Percentiles rank a stretch among this genome's conserved stretches.
Evolutionary conservation across 2,113 vertebrate species (phyloP).

Genomic region (Psettodes erumei): DNA sequence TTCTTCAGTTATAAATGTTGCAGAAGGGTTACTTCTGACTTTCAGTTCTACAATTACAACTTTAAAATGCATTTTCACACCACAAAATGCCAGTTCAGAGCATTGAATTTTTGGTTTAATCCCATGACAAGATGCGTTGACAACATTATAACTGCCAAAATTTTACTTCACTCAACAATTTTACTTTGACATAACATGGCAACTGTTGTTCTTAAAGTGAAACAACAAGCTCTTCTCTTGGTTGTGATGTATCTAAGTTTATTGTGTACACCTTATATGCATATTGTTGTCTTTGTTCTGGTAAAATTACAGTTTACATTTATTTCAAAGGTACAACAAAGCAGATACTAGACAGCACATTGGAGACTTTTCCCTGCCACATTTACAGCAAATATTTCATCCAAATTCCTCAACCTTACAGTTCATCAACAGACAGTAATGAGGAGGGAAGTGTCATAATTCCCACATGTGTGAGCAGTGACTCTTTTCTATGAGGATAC

Average conservation of each 20-base stretch:
- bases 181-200: background rate
- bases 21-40: no score
- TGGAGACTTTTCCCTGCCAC: background rate
- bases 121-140: background rate
- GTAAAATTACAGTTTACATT: slow-evolving; percentile 2
- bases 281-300: slow-evolving; percentile 8
- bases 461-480: background rate
- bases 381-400: background rate
- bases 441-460: background rate
- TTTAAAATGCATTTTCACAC: background rate
- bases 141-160: background rate
- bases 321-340: slow-evolving; percentile 6
- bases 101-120: background rate
- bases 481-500: slow-evolving; percentile 4
- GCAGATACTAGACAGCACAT: background rate
- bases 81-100: background rate
- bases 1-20: background rate
- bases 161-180: slow-evolving; percentile 3
- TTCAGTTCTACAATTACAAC: background rate
- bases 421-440: background rate
- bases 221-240: background rate
- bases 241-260: slow-evolving; percentile 14
- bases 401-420: background rate
- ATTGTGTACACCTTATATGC: slow-evolving; percentile 12
- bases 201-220: slow-evolving; percentile 8